Conservation (phyloP, 2,888 invertebrate species). For the Pterobdella sp. region DNA sequence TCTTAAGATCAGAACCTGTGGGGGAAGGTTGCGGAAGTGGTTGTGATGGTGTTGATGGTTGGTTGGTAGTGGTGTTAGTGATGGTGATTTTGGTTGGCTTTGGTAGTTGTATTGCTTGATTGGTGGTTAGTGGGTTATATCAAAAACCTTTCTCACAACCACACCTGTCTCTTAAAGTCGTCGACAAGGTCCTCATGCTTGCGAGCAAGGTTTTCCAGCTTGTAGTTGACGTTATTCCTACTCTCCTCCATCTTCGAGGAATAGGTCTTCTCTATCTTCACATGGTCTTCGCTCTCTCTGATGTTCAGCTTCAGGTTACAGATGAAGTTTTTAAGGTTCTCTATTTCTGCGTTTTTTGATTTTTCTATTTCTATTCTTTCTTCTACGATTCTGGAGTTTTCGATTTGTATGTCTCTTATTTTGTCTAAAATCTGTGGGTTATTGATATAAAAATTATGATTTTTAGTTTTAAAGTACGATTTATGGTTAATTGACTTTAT, state of each 20-base stretch:
- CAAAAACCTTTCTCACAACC: neutral
- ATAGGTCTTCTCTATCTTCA: neutral
- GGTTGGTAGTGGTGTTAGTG: neutral
- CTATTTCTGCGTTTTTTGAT: neutral
- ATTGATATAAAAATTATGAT: too few relatives aligned
- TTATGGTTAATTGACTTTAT: too few relatives aligned
- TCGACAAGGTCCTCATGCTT: neutral
- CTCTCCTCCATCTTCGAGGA: neutral
- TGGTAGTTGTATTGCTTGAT: neutral
- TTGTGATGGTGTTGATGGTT: neutral
- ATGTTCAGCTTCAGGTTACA: neutral
- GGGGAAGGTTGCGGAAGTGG: neutral
- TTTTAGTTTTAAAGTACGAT: too few relatives aligned
- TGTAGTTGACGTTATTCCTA: neutral
- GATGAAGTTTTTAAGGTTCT: neutral
- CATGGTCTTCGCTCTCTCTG: neutral
- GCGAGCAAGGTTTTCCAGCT: neutral
- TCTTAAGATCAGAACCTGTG: neutral
- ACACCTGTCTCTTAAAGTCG: slow-evolving; percentile 5
- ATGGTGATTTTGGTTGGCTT: neutral
- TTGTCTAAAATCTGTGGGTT: neutral
- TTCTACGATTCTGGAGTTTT: neutral
- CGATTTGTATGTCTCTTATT: neutral
- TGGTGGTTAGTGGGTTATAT: neutral
- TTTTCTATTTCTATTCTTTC: neutral